Evolutionary conservation across 2,888 invertebrate genomes (phyloP).

Genomic region (Papilio demoleus): DNA sequence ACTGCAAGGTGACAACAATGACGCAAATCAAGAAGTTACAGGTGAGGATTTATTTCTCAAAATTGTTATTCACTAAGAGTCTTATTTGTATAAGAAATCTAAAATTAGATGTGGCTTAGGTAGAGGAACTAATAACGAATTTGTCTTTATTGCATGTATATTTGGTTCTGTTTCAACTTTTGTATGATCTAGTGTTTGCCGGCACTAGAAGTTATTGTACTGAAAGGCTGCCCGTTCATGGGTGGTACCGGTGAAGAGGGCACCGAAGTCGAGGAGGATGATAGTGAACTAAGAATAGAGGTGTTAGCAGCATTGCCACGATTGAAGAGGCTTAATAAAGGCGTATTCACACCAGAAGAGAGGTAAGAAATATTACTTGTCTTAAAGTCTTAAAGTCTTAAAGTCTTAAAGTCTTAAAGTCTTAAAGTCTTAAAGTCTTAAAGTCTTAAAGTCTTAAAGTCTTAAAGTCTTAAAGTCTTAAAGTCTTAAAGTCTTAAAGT

Average conservation of each 20-base stretch:
- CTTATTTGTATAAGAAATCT: no score
- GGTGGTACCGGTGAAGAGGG: slow-evolving; percentile 72
- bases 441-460: background rate
- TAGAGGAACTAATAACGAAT: no score
- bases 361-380: slow-evolving; percentile 56
- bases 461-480: background rate
- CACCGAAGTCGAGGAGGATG: slow-evolving; percentile 64
- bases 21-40: slow-evolving; percentile 81
- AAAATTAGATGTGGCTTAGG: no score
- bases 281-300: slow-evolving; percentile 70
- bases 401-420: background rate
- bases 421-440: background rate
- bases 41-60: slow-evolving; percentile 51
- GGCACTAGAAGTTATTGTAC: slow-evolving; percentile 75
- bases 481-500: background rate
- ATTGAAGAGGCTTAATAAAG: slow-evolving; percentile 83
- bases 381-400: background rate
- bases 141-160: background rate
- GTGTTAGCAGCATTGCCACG: slow-evolving; percentile 79
- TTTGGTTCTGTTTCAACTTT: background rate
- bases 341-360: slow-evolving; percentile 75
- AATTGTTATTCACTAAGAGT: background rate
- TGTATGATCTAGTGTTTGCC: slow-evolving; percentile 63
- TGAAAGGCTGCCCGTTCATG: slow-evolving; percentile 82
- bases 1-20: slow-evolving; percentile 78